Evolutionary conservation across 1,140 invertebrate species (phyloP).

Genomic region (Metopolophium dirhodum): DNA sequence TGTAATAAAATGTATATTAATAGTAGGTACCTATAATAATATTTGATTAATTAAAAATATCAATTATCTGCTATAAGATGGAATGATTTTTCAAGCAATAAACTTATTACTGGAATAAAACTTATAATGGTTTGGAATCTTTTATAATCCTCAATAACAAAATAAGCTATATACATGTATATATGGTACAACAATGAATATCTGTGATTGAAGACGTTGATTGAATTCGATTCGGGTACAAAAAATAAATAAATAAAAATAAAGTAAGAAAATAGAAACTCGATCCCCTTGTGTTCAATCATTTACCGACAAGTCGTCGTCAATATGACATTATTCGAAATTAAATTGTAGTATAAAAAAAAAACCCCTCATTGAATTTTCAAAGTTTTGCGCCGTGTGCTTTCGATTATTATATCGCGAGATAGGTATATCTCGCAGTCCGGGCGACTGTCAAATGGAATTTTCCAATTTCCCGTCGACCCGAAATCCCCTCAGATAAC

Average conservation of each 20-base stretch:
- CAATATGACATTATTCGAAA: not conserved
- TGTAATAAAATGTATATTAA: not conserved
- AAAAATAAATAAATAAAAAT: not conserved
- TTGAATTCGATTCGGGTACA: not conserved
- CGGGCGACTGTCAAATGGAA: not conserved
- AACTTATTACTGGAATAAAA: not conserved
- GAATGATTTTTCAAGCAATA: not conserved
- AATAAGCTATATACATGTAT: not conserved
- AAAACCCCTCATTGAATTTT: not conserved
- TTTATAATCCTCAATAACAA: not conserved
- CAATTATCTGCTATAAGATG: not conserved
- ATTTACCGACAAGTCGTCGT: constrained; percentile 18
- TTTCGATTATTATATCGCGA: constrained; percentile 7
- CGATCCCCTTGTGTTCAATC: not conserved
- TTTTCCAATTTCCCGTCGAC: constrained; percentile 14
- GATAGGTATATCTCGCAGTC: not conserved
- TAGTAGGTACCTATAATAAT: no score
- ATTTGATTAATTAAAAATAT: not conserved
- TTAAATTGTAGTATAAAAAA: not conserved
- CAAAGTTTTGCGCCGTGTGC: not conserved
- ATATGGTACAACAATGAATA: not conserved
- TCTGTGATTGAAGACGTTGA: constrained; percentile 7
- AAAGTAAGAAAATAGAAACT: not conserved
- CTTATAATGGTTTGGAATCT: not conserved
- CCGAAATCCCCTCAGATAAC: not conserved